Evolutionary conservation across 2,888 invertebrate species (phyloP).

Genomic region (Tethea ocularis): DNA sequence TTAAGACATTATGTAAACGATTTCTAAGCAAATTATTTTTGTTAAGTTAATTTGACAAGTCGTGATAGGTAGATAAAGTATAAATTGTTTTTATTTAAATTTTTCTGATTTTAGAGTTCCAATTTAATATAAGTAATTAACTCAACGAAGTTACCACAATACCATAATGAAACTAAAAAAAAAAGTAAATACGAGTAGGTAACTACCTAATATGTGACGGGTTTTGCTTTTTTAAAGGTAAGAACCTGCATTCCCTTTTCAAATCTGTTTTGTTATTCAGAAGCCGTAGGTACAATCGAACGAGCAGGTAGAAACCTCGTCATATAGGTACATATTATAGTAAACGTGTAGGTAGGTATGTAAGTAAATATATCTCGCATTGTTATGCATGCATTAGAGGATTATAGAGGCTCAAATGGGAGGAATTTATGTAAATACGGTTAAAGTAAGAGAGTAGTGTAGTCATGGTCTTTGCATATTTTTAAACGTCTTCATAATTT

Average conservation of each 20-base stretch:
- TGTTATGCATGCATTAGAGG: not conserved
- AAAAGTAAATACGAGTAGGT: too few relatives aligned
- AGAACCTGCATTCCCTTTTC: slow-evolving; percentile 30
- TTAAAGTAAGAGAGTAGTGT: not conserved
- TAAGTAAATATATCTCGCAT: not conserved
- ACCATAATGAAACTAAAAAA: too few relatives aligned
- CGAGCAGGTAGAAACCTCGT: slow-evolving; percentile 48
- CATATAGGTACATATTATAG: slow-evolving; percentile 12
- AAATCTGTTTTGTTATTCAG: slow-evolving; percentile 53
- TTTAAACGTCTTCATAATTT: too few relatives aligned
- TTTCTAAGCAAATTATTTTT: too few relatives aligned
- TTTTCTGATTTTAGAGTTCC: too few relatives aligned
- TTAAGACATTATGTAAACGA: too few relatives aligned
- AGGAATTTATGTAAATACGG: not conserved
- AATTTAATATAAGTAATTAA: too few relatives aligned
- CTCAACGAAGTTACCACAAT: too few relatives aligned
- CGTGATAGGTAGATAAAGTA: too few relatives aligned
- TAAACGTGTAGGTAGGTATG: not conserved
- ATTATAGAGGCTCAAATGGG: not conserved
- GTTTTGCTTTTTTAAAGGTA: slow-evolving; percentile 24
- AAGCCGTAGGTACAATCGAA: slow-evolving; percentile 35
- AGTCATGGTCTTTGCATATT: too few relatives aligned
- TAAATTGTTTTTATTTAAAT: too few relatives aligned
- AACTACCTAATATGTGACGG: not conserved
- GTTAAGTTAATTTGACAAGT: too few relatives aligned